Percentiles rank a stretch among this genome's conserved stretches.
Conservation (phyloP, 2,113 vertebrate genomes). For the Sialia sialis region DNA sequence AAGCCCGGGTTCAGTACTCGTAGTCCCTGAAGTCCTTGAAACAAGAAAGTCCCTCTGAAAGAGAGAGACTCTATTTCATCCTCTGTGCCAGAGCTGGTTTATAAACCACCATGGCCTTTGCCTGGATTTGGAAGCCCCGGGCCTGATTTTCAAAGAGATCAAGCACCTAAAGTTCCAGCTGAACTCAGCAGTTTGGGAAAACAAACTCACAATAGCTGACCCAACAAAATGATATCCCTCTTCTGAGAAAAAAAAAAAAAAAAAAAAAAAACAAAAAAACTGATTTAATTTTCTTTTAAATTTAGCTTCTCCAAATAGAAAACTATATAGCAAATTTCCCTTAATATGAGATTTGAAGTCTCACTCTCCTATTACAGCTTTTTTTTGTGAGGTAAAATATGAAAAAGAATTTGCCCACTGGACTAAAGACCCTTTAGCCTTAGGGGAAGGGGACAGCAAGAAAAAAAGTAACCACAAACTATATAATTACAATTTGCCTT, state of each 20-base stretch:
- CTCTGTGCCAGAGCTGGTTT: background rate
- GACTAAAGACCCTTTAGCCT: background rate
- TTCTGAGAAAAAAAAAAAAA: background rate
- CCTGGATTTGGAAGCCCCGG: background rate
- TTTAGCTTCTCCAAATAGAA: background rate
- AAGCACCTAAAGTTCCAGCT: background rate
- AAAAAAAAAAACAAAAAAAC: background rate
- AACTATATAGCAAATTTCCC: background rate
- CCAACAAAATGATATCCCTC: background rate
- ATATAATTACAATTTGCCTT: background rate
- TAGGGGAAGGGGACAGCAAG: accelerated
- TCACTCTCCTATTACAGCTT: background rate
- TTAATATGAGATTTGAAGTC: background rate
- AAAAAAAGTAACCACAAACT: background rate
- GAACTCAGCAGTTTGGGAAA: background rate
- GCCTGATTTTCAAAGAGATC: background rate
- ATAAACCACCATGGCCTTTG: background rate
- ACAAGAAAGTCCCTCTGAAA: background rate
- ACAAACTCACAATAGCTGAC: background rate
- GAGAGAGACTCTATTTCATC: background rate
- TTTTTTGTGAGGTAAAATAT: background rate
- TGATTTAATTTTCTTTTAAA: background rate
- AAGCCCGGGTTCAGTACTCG: background rate
- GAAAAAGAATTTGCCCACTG: background rate
- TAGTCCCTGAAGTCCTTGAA: background rate